Evolutionary conservation across 2,797 vertebrate genomes (phyloP).

Genomic region (Hypotaenidia philippensis): DNA sequence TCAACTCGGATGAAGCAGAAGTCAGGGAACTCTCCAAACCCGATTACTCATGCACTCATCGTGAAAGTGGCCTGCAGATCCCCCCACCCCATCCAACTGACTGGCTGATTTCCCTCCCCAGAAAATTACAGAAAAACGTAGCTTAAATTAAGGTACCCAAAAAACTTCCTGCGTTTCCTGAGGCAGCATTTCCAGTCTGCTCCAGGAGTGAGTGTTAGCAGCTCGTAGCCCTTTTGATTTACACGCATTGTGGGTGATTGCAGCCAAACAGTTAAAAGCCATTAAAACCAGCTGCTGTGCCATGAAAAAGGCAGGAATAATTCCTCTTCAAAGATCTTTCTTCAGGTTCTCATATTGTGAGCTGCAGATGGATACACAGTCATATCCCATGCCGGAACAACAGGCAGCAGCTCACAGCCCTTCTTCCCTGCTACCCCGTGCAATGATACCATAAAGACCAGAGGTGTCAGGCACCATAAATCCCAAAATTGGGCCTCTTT

Average conservation of each 20-base stretch:
- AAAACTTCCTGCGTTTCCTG: not conserved
- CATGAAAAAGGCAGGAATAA: not conserved
- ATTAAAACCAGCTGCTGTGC: slow-evolving; percentile 33
- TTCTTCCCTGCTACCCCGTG: not conserved
- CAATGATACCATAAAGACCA: not conserved
- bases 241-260: not conserved
- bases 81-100: not conserved
- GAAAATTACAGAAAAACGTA: not conserved
- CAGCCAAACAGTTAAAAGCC: slow-evolving; percentile 35
- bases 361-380: not conserved
- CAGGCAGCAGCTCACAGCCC: not conserved
- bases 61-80: not conserved
- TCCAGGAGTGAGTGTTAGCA: not conserved
- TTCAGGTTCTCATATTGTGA: not conserved
- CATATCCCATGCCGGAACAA: not conserved
- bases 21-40: not conserved
- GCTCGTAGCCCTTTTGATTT: slow-evolving; percentile 31
- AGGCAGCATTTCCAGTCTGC: not conserved
- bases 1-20: not conserved
- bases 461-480: not conserved
- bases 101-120: not conserved
- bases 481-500: not conserved
- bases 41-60: not conserved
- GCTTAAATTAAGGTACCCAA: not conserved
- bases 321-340: not conserved